Evolutionary conservation across 1,140 invertebrate species (phyloP).

Genomic region (Heliothis subflexa): DNA sequence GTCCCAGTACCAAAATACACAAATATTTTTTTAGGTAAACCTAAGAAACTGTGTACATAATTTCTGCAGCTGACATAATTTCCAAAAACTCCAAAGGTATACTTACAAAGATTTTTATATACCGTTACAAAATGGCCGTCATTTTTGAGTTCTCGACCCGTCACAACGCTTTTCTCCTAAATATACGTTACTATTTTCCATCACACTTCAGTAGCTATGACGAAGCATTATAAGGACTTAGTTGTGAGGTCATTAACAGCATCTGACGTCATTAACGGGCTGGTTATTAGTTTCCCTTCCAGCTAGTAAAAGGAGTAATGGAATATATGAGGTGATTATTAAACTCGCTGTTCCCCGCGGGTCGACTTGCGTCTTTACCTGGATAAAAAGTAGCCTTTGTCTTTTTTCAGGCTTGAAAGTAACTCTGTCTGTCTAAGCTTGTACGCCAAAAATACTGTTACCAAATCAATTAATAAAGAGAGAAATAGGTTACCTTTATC

Average conservation of each 20-base stretch:
- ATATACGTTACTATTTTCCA: background rate
- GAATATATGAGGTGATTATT: background rate
- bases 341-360: too few species aligned
- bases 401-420: background rate
- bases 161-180: background rate
- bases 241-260: constrained; percentile 23
- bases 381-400: background rate
- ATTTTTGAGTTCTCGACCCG: too few species aligned
- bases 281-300: constrained; percentile 19
- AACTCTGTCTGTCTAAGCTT: too few species aligned
- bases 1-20: background rate
- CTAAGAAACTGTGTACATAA: too few species aligned
- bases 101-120: too few species aligned
- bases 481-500: too few species aligned
- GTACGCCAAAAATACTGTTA: background rate
- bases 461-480: too few species aligned
- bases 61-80: too few species aligned
- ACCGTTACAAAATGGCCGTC: too few species aligned
- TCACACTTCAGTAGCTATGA: constrained; percentile 6
- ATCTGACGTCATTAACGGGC: constrained; percentile 15
- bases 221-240: constrained; percentile 13
- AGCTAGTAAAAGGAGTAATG: background rate
- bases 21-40: background rate
- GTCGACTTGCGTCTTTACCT: too few species aligned
- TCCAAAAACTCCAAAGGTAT: too few species aligned